These are phyloP conservation scores for Symphodus melops DNA, from an alignment of 2,113 vertebrate genomes.

Conservation along the genomic window DNA sequence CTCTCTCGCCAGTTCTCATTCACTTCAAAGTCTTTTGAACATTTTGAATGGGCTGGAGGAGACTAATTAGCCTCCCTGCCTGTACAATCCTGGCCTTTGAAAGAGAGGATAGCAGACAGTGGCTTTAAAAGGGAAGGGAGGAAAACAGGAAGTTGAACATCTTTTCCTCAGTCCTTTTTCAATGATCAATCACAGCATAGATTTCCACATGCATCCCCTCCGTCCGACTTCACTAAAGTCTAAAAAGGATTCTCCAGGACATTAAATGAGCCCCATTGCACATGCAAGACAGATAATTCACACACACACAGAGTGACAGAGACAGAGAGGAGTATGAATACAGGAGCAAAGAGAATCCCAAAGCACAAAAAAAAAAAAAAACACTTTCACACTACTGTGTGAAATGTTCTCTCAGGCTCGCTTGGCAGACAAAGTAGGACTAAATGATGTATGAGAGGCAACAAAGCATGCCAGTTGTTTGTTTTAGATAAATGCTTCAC, in stretches of 20 bases:
- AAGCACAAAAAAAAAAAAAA: slow-evolving; percentile 31
- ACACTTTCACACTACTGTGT: slow-evolving; percentile 39
- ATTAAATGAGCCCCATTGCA: slow-evolving; percentile 47
- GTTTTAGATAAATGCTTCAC: slow-evolving; percentile 67
- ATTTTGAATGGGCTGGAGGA: slow-evolving; percentile 31
- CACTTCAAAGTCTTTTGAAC: slow-evolving; percentile 51
- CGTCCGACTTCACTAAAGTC: slow-evolving; percentile 8
- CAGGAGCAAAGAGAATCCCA: slow-evolving; percentile 43
- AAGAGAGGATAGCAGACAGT: slow-evolving; percentile 8
- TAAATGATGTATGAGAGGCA: slow-evolving; percentile 71
- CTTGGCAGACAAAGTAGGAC: slow-evolving; percentile 63
- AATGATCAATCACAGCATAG: slow-evolving; percentile 50
- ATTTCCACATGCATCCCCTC: slow-evolving; percentile 27
- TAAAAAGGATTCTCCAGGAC: slow-evolving; percentile 21
- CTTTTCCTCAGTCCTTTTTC: slow-evolving; percentile 1
- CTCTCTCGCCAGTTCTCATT: slow-evolving; percentile 23
- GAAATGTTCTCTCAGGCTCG: slow-evolving; percentile 61
- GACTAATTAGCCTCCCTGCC: slow-evolving; percentile 51
- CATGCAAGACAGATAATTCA: slow-evolving; percentile 6
- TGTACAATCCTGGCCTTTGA: slow-evolving; percentile 24
- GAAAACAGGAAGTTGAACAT: slow-evolving; percentile 46
- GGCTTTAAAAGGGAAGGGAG: slow-evolving; percentile 36
- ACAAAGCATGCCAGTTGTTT: slow-evolving; percentile 62
- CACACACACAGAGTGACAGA: slow-evolving; percentile 21
- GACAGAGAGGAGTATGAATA: slow-evolving; percentile 17